Evolutionary conservation across 2,888 invertebrate species (phyloP), one percentile per base, ranked within the genome.

Genomic region (Rugalucina vietnamica): DNA sequence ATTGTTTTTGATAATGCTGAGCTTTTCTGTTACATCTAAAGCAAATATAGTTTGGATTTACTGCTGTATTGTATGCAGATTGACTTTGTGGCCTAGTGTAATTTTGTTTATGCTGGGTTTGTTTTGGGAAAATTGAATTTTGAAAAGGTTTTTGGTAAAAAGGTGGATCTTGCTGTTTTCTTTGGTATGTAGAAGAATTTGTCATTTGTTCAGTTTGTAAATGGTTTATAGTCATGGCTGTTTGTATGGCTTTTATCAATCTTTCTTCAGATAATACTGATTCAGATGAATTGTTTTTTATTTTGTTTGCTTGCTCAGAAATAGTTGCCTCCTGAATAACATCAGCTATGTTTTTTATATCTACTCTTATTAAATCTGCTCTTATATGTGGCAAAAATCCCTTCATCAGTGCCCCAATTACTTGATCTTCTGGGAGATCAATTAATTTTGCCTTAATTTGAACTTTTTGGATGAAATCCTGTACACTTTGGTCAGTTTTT

Each of bases 361-460:
- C 71, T 29, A 65, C 72, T 10, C 75, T 32, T 21, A 50, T 75
- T 24, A 84, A 10, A 54, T 82, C 74, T 49, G 81, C 57, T 34
- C 65, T 76, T 24, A 81, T 81, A 39, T 76, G 49, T 73, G 72
- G 34, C 21, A 81, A 29, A 18, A 78, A 49, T 29, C 82, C 75
- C 50, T 57, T 49, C 70, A 57, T 69, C 29, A 82, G 37, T 27
- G 82, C 78, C 27, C 78, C 74, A 39, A 82, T 74, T 24, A 74
- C 32, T 69, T 73, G 74, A 18, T 74, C 78, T 39, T 65, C 32
- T 1, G 54, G 54, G 29, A 78, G 69, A 29, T 70, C 70, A 18
- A 73, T 60, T 18, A 69, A n/a, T 2, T 73, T 36, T 24, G 65
- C 76, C 21, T 65, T 71, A 3, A 29, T 32, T 8, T 79, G 36